Evolutionary conservation across 2,888 invertebrate species (phyloP), one percentile per base, ranked within the genome.

Genomic region (Orgyia antiqua): DNA sequence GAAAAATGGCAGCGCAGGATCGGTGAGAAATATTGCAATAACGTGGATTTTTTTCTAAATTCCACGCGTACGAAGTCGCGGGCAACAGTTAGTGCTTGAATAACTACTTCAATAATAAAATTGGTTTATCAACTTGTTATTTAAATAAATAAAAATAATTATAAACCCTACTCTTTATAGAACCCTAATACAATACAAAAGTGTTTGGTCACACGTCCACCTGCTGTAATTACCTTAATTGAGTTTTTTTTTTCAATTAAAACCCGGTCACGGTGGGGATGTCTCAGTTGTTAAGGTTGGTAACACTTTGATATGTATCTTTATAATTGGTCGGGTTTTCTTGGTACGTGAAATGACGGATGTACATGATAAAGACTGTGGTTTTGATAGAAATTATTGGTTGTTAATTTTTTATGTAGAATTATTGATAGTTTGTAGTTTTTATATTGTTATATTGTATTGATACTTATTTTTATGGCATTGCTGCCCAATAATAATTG

Each of bases 211-310:
- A 53, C 58, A 51, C 42, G 54, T 61, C 49, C 68, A 70, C 66
- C 68, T 68, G 71, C 58, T 45, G 33, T 42, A 66, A 66, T 73
- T 64, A 62, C 45, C 42, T 51, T 70, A 72, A 72, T 68, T 68
- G 58, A 59, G 59, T 64, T 69, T 71, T 65, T 23, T 69, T 71
- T 64, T 62, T 58, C 36, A 51, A 51, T 50, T 52, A 42, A 36
- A 45, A 53, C 49, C 39, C 52, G 43, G 64, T 64, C 63, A 62
- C 59, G 64, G 58, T 55, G 53, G 48, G 58, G 66, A 62, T 58
- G 63, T 58, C 64, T 52, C 57, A 45, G 56, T 41, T 39, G 41
- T 47, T 39, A 39, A 34, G 39, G 45, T 33, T 32, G 4, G 31
- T 39, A 33, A 36, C 25, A 49, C 43, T 23, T 51, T 55, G 70